Percentiles rank a stretch among this genome's conserved stretches.
Conservation (phyloP, 1,140 invertebrate genomes). For the Drosophila orosa region DNA sequence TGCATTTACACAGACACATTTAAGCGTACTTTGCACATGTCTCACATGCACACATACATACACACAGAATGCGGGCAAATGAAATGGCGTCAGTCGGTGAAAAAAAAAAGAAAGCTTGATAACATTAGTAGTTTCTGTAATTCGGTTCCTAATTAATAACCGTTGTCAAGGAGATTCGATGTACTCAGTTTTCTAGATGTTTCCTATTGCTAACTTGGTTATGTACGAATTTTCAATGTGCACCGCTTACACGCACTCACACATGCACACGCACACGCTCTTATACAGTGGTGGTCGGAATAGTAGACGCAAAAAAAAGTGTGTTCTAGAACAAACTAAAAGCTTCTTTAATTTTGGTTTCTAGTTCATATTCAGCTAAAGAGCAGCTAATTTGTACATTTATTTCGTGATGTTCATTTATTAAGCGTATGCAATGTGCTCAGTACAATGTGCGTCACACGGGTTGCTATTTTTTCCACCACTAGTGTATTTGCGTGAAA, state of each 20-base stretch:
- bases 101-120: constrained; percentile 4
- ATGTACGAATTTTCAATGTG: constrained; percentile 29
- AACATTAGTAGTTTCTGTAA: not conserved
- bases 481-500: not conserved
- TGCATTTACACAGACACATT: constrained; percentile 5
- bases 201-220: constrained; percentile 17
- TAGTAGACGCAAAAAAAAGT: not conserved
- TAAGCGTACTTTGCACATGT: constrained; percentile 1
- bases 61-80: not conserved
- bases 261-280: not conserved
- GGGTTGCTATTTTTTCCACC: not conserved
- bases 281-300: constrained; percentile 3
- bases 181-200: constrained; percentile 11
- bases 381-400: not conserved
- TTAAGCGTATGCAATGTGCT: too few species aligned
- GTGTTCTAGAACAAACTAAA: not conserved
- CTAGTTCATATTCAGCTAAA: not conserved
- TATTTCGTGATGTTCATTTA: not conserved
- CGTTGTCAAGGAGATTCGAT: constrained; percentile 4
- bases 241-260: constrained; percentile 3
- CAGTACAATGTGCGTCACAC: not conserved
- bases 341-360: not conserved
- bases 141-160: not conserved
- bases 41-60: not conserved
- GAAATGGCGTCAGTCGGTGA: constrained; percentile 8